Conservation (phyloP, 2,888 invertebrate species). For the Ormyrus pomaceus region DNA sequence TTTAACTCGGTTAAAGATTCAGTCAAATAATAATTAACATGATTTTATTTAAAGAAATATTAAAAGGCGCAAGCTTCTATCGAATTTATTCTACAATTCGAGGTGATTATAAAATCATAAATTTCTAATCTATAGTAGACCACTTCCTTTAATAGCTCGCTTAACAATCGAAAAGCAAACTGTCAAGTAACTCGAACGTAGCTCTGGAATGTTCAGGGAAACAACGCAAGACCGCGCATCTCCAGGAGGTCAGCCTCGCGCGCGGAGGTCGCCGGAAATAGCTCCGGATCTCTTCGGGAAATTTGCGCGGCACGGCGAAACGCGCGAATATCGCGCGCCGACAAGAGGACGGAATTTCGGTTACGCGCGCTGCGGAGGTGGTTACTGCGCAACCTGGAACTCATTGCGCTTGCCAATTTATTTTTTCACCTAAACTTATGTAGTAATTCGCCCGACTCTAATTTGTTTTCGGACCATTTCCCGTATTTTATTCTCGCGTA, state of each 20-base stretch:
- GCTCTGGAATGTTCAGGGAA: conserved; percentile 47
- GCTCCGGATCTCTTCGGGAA: conserved; percentile 59
- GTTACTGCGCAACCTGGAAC: conserved; percentile 2
- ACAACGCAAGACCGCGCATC: conserved; percentile 60
- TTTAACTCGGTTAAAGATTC: neutral
- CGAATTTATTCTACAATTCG: too few species aligned
- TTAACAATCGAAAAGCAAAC: neutral
- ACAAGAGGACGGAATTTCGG: conserved; percentile 34
- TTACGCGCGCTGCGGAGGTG: neutral
- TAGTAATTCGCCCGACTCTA: neutral
- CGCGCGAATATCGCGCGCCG: conserved; percentile 31
- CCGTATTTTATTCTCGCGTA: too few species aligned
- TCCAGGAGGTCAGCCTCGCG: conserved; percentile 61
- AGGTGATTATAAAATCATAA: too few species aligned
- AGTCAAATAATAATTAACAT: neutral
- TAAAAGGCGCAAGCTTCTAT: neutral
- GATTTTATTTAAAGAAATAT: neutral
- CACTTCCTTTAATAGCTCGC: neutral
- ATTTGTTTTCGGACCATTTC: conserved; percentile 26
- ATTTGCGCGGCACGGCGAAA: conserved; percentile 58
- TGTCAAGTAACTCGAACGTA: neutral
- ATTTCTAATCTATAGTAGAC: too few species aligned
- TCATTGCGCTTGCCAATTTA: conserved; percentile 1
- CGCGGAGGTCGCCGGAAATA: conserved; percentile 65
- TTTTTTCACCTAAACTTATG: conserved; percentile 8